Conservation (phyloP, 1,140 invertebrate genomes). For the Anoplolepis gracilipes region DNA sequence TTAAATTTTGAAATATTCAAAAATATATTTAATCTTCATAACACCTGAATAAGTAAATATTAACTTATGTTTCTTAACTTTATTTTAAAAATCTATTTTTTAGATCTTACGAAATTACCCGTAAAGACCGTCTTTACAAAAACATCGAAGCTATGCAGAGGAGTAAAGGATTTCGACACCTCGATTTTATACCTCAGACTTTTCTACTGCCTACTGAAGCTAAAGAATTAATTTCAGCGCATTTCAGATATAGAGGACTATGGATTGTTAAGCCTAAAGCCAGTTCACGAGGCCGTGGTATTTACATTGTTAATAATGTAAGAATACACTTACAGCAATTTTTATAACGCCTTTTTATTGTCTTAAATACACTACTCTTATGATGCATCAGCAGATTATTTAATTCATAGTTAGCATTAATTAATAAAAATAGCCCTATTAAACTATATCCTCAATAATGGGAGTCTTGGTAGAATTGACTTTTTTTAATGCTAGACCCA, state of each 20-base stretch:
- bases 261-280: constrained; percentile 98
- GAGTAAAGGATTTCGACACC: constrained; percentile 93
- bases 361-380: not conserved
- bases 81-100: constrained; percentile 40
- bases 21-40: not conserved
- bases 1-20: too few relatives aligned
- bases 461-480: not conserved
- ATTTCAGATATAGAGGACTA: constrained; percentile 91
- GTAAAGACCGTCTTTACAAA: constrained; percentile 97
- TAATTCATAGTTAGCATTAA: not conserved
- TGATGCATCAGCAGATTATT: not conserved
- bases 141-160: constrained; percentile 98
- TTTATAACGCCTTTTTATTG: not conserved
- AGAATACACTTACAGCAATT: constrained; percentile 61
- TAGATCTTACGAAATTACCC: constrained; percentile 95
- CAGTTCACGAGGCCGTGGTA: constrained; percentile 94
- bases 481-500: not conserved
- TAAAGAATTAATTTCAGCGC: constrained; percentile 90
- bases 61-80: not conserved
- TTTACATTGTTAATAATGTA: constrained; percentile 92
- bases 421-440: not conserved
- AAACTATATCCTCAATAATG: not conserved
- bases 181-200: constrained; percentile 97
- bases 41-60: not conserved
- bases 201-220: constrained; percentile 96